phyloP scores from a whole-genome alignment of 2,888 invertebrate species.

The Acronicta psi region DNA sequence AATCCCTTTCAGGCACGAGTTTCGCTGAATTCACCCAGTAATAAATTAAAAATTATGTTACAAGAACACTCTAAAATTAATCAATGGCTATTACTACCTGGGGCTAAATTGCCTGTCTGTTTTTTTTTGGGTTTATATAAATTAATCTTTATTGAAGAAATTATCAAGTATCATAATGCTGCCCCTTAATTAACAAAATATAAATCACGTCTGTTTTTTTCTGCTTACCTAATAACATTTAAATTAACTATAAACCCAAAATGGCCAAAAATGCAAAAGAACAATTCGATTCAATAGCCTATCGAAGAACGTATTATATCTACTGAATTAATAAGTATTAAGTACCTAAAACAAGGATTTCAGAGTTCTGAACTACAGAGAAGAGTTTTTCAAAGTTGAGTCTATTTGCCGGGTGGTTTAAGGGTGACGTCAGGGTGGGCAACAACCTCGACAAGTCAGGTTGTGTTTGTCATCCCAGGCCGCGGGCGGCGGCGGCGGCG shows the following conservation, averaged over 20 bases:
- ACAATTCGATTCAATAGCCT: conserved; percentile 44
- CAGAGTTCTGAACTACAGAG: conserved; percentile 16
- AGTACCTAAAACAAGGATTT: conserved; percentile 40
- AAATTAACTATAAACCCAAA: too few relatives aligned
- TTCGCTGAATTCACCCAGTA: conserved; percentile 58
- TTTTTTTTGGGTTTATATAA: conserved; percentile 29
- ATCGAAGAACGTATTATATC: too few relatives aligned
- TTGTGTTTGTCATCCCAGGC: neutral
- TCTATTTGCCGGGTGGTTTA: conserved; percentile 23
- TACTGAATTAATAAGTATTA: conserved; percentile 48
- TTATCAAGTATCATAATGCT: conserved; percentile 23
- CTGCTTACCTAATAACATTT: neutral
- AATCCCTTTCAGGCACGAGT: conserved; percentile 69
- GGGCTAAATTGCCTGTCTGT: conserved; percentile 41
- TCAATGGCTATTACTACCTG: conserved; percentile 59
- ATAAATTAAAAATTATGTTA: conserved; percentile 65
- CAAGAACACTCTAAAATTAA: conserved; percentile 59
- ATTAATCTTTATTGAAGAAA: conserved; percentile 14
- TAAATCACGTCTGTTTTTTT: neutral
- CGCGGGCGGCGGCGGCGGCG: neutral
- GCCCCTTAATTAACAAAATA: conserved; percentile 13
- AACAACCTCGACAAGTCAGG: conserved; percentile 4
- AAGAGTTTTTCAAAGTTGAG: conserved; percentile 31
- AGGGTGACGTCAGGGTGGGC: conserved; percentile 8
- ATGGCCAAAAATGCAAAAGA: too few relatives aligned